phyloP scores from a whole-genome alignment of 2,888 invertebrate species.

The Alcis repandata region DNA sequence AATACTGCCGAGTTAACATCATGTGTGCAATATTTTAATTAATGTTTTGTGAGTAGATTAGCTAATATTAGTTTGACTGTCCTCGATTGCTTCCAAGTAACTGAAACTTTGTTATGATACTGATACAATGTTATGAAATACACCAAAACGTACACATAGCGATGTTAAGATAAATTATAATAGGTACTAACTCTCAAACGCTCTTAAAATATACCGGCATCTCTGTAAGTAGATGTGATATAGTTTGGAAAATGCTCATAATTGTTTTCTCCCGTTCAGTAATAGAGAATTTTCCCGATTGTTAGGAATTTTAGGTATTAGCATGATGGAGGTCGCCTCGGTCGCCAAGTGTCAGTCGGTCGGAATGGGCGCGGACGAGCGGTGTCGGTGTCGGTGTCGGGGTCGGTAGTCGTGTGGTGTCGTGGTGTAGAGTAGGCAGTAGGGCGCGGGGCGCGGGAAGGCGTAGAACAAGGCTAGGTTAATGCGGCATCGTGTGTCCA shows the following conservation, averaged over 20 bases:
- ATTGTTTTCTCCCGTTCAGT: constrained; percentile 1
- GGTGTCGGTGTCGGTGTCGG: too few relatives aligned
- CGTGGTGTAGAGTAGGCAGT: constrained; percentile 49
- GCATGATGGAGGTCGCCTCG: neutral
- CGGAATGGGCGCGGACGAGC: too few relatives aligned
- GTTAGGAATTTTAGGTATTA: constrained; percentile 2
- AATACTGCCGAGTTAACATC: constrained; percentile 62
- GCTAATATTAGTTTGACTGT: constrained; percentile 31
- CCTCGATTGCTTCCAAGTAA: constrained; percentile 19
- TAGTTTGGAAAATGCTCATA: constrained; percentile 10
- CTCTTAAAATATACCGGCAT: constrained; percentile 1
- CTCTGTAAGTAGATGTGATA: constrained; percentile 5
- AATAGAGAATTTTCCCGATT: neutral
- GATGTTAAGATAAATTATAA: constrained; percentile 16
- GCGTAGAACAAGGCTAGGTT: constrained; percentile 78
- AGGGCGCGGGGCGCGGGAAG: constrained; percentile 54
- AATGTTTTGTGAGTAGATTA: constrained; percentile 52
- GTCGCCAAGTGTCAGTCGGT: constrained; percentile 35
- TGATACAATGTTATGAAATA: constrained; percentile 7
- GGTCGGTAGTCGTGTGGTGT: constrained; percentile 57
- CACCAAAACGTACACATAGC: constrained; percentile 16
- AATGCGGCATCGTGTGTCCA: constrained; percentile 79
- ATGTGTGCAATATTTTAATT: constrained; percentile 60
- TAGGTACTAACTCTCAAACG: neutral
- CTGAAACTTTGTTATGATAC: constrained; percentile 15